Evolutionary conservation across 1,140 invertebrate species (phyloP).

Genomic region (Trachelipus rathkii): DNA sequence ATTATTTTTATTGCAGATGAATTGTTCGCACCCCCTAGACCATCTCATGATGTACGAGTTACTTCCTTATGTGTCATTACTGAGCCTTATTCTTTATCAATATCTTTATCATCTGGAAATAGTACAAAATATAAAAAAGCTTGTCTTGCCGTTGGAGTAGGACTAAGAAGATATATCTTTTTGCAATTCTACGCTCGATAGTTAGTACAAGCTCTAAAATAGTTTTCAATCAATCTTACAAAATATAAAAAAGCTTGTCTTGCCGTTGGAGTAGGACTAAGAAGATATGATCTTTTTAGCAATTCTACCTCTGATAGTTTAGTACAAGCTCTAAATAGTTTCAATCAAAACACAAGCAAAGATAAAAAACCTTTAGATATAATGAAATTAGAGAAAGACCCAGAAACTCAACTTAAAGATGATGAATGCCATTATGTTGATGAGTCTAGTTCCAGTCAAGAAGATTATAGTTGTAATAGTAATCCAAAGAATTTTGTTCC

Average conservation of each 20-base stretch:
- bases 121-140: slow-evolving; percentile 45
- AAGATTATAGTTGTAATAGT: slow-evolving; percentile 17
- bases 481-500: slow-evolving; percentile 38
- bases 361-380: slow-evolving; percentile 51
- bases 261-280: slow-evolving; percentile 52
- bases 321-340: slow-evolving; percentile 61
- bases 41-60: slow-evolving; percentile 50
- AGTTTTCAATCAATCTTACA: too few species aligned
- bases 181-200: not conserved
- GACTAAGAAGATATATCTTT: slow-evolving; percentile 37
- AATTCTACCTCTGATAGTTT: slow-evolving; percentile 45
- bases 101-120: slow-evolving; percentile 17
- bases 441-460: slow-evolving; percentile 22
- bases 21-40: slow-evolving; percentile 47
- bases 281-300: slow-evolving; percentile 39
- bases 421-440: slow-evolving; percentile 24
- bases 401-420: not conserved
- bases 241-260: slow-evolving; percentile 49
- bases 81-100: slow-evolving; percentile 44
- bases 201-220: too few species aligned
- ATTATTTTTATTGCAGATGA: slow-evolving; percentile 36
- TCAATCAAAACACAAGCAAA: slow-evolving; percentile 58
- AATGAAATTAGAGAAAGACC: slow-evolving; percentile 50
- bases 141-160: slow-evolving; percentile 54
- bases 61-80: slow-evolving; percentile 57